Percentiles rank a stretch among this genome's conserved stretches.
phyloP scores from a whole-genome alignment of 2,888 invertebrate species.

The Melinopterus prodromus region DNA sequence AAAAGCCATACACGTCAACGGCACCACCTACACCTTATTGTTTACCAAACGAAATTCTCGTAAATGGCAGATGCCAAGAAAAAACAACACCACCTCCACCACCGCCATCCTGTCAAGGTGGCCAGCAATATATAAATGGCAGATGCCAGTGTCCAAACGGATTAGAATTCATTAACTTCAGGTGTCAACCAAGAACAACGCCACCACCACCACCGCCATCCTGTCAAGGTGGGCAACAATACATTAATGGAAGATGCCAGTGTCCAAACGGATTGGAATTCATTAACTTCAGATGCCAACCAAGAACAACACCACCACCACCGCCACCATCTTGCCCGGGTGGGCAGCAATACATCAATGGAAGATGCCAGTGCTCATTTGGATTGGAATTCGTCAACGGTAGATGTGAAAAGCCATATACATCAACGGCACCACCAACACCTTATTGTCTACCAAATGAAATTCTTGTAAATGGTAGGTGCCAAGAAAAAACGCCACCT shows the following conservation, averaged over 20 bases:
- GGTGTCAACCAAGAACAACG: constrained; percentile 28
- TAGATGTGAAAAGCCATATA: constrained; percentile 5
- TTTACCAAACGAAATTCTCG: constrained; percentile 7
- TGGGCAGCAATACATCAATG: constrained; percentile 25
- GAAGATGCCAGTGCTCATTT: constrained; percentile 26
- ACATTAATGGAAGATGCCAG: constrained; percentile 32
- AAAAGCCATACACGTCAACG: constrained; percentile 7
- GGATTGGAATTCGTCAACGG: constrained; percentile 8
- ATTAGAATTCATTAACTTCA: constrained; percentile 5
- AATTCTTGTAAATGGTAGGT: constrained; percentile 17
- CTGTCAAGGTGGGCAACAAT: constrained; percentile 21
- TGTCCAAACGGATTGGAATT: neutral
- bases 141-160: constrained; percentile 27
- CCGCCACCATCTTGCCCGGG: constrained; percentile 14
- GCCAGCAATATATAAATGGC: constrained; percentile 17
- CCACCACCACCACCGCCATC: constrained; percentile 6
- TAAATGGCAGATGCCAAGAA: constrained; percentile 15
- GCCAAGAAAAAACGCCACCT: neutral
- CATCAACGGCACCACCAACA: constrained; percentile 10
- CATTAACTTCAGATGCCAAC: constrained; percentile 21
- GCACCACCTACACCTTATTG: constrained; percentile 13
- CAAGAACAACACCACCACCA: constrained; percentile 20
- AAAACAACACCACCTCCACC: neutral
- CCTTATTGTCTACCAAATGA: neutral
- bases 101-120: neutral